Evolutionary conservation across 2,888 invertebrate species (phyloP).

Genomic region (Caenorhabditis sp.): DNA sequence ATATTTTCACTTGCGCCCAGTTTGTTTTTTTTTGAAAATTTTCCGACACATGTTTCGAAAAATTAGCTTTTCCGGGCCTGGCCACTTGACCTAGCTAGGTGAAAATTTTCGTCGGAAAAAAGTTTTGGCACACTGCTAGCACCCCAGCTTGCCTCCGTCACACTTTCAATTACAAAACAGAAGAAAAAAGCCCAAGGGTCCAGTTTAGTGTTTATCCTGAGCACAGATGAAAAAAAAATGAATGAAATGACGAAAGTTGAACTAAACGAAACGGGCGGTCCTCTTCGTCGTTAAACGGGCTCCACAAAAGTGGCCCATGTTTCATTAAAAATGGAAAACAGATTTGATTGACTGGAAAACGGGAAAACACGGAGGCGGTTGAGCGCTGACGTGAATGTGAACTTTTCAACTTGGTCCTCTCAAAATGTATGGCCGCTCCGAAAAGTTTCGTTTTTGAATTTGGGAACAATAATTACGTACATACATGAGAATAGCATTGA

Average conservation of each 20-base stretch:
- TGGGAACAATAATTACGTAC: too few relatives aligned
- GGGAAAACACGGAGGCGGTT: background rate
- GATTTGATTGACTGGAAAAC: slow-evolving; percentile 19
- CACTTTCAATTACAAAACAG: slow-evolving; percentile 5
- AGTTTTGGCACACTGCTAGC: background rate
- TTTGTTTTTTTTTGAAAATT: too few relatives aligned
- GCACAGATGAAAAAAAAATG: slow-evolving; percentile 16
- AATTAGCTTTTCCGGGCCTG: background rate
- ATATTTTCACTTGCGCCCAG: too few relatives aligned
- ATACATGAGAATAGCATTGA: background rate
- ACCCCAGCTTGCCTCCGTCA: background rate
- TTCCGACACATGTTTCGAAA: background rate
- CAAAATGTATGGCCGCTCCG: too few relatives aligned
- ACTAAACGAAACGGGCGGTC: slow-evolving; percentile 11
- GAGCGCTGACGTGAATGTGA: background rate
- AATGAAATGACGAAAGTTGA: slow-evolving; percentile 21
- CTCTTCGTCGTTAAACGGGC: background rate
- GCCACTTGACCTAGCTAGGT: too few relatives aligned
- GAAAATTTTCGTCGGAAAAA: background rate
- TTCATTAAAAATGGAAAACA: slow-evolving; percentile 16
- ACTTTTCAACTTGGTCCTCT: too few relatives aligned
- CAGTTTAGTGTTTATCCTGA: slow-evolving; percentile 21
- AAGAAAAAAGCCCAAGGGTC: slow-evolving; percentile 10
- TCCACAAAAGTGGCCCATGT: background rate
- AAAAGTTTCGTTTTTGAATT: too few relatives aligned